Conservation (phyloP, 2,797 vertebrate species). For the Macropus fuliginosus region DNA sequence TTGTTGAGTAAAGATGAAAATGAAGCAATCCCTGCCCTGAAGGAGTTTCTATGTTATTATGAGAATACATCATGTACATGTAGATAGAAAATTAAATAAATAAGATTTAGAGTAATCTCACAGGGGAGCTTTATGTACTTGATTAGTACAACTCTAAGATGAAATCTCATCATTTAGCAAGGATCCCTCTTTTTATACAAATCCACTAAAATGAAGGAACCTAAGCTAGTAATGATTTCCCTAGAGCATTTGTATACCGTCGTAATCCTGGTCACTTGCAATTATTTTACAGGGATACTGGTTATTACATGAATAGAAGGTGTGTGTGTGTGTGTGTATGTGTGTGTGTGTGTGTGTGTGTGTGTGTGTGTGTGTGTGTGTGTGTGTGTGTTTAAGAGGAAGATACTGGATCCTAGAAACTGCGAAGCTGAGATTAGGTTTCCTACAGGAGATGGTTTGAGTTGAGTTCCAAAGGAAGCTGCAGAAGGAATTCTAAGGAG, state of each 20-base stretch:
- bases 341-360: no score
- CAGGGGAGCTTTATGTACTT: slow-evolving; percentile 82
- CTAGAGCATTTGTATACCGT: slow-evolving; percentile 80
- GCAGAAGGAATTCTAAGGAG: background rate
- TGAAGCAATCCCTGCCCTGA: background rate
- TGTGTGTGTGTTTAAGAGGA: background rate
- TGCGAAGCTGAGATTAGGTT: background rate
- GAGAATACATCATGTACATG: background rate
- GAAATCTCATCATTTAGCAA: slow-evolving; percentile 76
- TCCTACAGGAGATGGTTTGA: no score
- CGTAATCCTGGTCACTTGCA: slow-evolving; percentile 81
- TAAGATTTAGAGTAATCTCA: slow-evolving; percentile 42
- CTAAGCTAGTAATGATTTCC: slow-evolving; percentile 81
- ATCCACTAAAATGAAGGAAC: slow-evolving; percentile 70
- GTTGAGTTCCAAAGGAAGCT: background rate
- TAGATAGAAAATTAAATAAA: background rate
- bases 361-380: no score
- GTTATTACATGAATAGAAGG: slow-evolving; percentile 82
- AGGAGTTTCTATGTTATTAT: background rate
- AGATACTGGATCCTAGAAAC: background rate
- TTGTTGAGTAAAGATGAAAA: background rate
- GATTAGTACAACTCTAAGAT: slow-evolving; percentile 82
- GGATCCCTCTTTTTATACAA: slow-evolving; percentile 70
- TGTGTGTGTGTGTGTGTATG: no score
- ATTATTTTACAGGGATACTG: slow-evolving; percentile 80